Percentiles rank a stretch among this genome's conserved stretches.
Evolutionary conservation across 2,797 vertebrate genomes (phyloP).

Genomic region (Coreius guichenoti): DNA sequence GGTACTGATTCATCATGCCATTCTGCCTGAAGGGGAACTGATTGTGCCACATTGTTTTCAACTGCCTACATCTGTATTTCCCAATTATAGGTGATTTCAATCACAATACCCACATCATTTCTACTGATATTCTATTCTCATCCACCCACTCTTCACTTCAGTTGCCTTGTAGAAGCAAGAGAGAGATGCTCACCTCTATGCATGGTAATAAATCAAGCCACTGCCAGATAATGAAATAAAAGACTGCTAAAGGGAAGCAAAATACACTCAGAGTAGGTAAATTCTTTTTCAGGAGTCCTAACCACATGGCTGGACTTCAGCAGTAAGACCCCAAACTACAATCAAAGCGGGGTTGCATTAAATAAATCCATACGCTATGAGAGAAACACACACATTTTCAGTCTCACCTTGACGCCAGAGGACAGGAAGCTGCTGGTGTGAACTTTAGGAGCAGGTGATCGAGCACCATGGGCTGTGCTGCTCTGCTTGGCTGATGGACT

Average conservation of each 20-base stretch:
- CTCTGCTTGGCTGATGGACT: conserved; percentile 89
- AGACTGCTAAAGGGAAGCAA: conserved; percentile 10
- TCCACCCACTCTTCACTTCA: not conserved
- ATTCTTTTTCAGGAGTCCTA: not conserved
- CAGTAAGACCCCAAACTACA: not conserved
- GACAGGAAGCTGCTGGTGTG: conserved; percentile 91
- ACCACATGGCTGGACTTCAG: not conserved
- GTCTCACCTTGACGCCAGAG: conserved; percentile 89
- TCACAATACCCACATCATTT: not conserved
- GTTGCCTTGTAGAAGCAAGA: not conserved
- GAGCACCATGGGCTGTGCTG: conserved; percentile 81
- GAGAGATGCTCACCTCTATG: not conserved
- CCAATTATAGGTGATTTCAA: conserved; percentile 1
- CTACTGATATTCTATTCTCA: not conserved
- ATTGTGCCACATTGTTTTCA: conserved; percentile 10
- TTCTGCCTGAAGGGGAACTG: conserved; percentile 21
- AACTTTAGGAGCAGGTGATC: conserved; percentile 91
- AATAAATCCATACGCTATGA: not conserved
- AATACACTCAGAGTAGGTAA: not conserved
- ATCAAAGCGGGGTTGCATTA: not conserved
- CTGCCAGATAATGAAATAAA: not conserved
- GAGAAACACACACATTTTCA: not conserved
- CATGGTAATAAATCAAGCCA: conserved; percentile 15
- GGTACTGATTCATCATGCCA: conserved; percentile 11
- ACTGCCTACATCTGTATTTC: conserved; percentile 19